Base-by-base conservation (phyloP, 2,797 vertebrate species). In the Fundulus diaphanus region DNA sequence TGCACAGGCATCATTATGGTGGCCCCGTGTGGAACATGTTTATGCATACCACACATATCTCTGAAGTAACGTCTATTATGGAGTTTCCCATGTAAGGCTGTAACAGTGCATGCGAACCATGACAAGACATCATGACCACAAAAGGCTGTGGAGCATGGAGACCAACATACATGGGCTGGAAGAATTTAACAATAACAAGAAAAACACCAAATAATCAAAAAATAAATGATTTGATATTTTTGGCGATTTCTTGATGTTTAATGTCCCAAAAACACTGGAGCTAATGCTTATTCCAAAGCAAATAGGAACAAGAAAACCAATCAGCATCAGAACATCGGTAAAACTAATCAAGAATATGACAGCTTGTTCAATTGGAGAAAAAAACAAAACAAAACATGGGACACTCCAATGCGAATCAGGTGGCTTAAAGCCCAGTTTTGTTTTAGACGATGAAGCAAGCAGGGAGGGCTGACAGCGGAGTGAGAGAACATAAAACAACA, bases 31-130 rank as follows among this genome's bases (percentile, higher is more conserved):
- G 61, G 12, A 18, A 40, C 48, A 20, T 37, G 65, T 56, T 83
- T 70, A 54, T 74, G 74, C 76, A 86, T 84, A 70, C 77, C 88
- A 83, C 29, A 73, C 81, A 88, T 88, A 40, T 74, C 69, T 78
- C 31, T 56, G 70, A 57, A 51, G 1, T 59, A 48, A 15, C 31
- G n/a, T 2, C 5, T 5, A 8, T 9, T 11, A 12, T 35, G 49
- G 76, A 57, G 9, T 61, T 81, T 78, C 73, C 78, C 35, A 61
- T 46, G 3, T 24, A 48, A 67, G 2, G 3, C 68, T 33, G 51
- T 20, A 76, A 51, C 37, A 57, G 20, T 59, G 35, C 27, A 8
- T 44, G 40, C 22, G 0, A 56, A 35, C 37, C 31, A 18, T n/a
- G 15, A 65, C 33, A 37, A 12, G 46, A 67, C 71, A 52, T 49